phyloP scores from a whole-genome alignment of 2,888 invertebrate genomes.

The Siphonodentalium dalli region DNA sequence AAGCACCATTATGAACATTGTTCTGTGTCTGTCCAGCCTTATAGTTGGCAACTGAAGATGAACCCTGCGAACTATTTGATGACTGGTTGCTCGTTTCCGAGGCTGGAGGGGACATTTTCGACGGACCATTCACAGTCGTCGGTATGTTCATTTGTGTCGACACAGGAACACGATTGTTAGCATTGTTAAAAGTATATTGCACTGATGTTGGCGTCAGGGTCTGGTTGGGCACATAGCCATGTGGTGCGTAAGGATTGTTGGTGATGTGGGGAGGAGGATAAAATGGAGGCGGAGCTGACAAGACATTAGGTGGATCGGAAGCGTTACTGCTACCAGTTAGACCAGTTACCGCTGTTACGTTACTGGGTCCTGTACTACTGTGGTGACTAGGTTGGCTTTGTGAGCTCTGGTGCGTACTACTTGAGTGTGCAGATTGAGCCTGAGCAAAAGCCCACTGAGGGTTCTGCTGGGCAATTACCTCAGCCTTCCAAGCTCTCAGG shows the following conservation, averaged over 20 bases:
- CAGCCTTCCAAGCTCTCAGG: conserved; percentile 74
- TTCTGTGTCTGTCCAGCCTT: conserved; percentile 27
- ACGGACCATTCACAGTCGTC: conserved; percentile 36
- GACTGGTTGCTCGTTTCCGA: conserved; percentile 56
- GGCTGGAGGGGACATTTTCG: conserved; percentile 55
- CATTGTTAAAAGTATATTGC: too few relatives aligned
- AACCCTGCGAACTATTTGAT: conserved; percentile 46
- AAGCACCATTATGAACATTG: conserved; percentile 4
- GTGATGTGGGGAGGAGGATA: conserved; percentile 16
- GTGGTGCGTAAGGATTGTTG: conserved; percentile 25
- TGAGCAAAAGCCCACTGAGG: conserved; percentile 55
- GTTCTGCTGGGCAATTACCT: conserved; percentile 47
- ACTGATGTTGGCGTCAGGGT: conserved; percentile 32
- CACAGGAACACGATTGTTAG: too few relatives aligned
- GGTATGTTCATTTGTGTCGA: too few relatives aligned
- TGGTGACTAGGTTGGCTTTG: conserved; percentile 56
- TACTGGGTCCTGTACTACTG: conserved; percentile 68
- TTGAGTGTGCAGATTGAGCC: conserved; percentile 55
- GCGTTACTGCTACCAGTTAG: conserved; percentile 58
- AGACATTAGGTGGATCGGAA: conserved; percentile 38
- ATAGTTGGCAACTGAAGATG: conserved; percentile 32
- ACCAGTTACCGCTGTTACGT: conserved; percentile 68
- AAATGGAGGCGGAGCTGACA: conserved; percentile 22
- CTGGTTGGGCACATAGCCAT: conserved; percentile 29
- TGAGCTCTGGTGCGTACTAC: conserved; percentile 53